phyloP scores from a whole-genome alignment of 2,888 invertebrate species.

The Lithophane socia region DNA sequence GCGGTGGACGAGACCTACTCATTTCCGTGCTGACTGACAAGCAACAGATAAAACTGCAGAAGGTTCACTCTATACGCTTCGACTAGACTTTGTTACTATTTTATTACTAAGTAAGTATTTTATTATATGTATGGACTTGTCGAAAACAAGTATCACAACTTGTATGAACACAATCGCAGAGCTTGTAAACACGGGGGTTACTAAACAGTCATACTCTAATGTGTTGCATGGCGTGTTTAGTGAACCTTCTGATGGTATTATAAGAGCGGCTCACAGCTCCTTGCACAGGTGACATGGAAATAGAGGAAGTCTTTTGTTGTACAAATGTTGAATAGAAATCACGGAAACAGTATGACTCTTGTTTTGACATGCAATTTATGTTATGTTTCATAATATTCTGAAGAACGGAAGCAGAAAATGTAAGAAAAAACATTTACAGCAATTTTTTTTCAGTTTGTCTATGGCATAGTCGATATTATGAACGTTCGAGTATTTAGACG shows the following conservation, averaged over 20 bases:
- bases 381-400: conserved; percentile 4
- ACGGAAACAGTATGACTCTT: conserved; percentile 35
- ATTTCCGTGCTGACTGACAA: conserved; percentile 53
- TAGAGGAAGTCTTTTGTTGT: conserved; percentile 53
- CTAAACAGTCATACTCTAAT: neutral
- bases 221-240: neutral
- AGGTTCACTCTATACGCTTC: neutral
- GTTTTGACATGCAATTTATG: conserved; percentile 33
- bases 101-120: no score
- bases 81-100: no score
- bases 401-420: neutral
- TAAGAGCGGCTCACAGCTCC: conserved; percentile 36
- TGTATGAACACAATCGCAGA: neutral
- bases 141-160: neutral
- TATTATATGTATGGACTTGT: neutral
- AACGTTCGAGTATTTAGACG: no score
- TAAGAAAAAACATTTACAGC: neutral
- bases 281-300: conserved; percentile 57
- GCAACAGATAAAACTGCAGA: neutral
- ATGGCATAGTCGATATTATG: no score
- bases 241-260: conserved; percentile 23
- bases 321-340: conserved; percentile 32
- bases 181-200: neutral
- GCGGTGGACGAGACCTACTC: conserved; percentile 55
- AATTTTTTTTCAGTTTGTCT: no score